Conservation (phyloP, 2,113 vertebrate species). For the Centropus bengalensis region DNA sequence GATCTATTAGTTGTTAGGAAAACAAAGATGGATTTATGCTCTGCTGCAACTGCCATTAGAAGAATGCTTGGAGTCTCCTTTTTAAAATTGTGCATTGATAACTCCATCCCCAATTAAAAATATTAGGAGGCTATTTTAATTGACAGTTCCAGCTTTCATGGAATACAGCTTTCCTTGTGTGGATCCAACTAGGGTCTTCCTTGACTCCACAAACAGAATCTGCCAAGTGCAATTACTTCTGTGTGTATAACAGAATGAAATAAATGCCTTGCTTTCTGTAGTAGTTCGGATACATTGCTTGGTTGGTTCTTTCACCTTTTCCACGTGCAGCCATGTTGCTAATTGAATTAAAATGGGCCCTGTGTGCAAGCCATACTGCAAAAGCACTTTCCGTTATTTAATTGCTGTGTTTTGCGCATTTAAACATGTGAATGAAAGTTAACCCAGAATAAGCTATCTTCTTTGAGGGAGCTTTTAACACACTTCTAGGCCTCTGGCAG, state of each 20-base stretch:
- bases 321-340: neutral
- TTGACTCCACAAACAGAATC: neutral
- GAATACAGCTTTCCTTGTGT: neutral
- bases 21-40: neutral
- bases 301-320: neutral
- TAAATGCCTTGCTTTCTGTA: neutral
- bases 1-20: neutral
- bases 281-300: neutral
- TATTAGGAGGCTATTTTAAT: neutral
- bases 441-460: neutral
- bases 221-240: neutral
- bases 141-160: neutral
- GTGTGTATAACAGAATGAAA: neutral
- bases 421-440: neutral
- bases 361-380: neutral
- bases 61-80: neutral
- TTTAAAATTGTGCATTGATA: neutral
- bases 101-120: neutral
- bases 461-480: neutral
- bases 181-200: neutral
- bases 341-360: neutral
- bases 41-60: neutral
- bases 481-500: neutral
- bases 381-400: neutral
- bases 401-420: neutral